A percentile compares a stretch with the other conserved stretches of the same genome.
These are phyloP conservation scores for Bombylius discolor DNA, from an alignment of 2,888 invertebrate species.

Conservation along the genomic window DNA sequence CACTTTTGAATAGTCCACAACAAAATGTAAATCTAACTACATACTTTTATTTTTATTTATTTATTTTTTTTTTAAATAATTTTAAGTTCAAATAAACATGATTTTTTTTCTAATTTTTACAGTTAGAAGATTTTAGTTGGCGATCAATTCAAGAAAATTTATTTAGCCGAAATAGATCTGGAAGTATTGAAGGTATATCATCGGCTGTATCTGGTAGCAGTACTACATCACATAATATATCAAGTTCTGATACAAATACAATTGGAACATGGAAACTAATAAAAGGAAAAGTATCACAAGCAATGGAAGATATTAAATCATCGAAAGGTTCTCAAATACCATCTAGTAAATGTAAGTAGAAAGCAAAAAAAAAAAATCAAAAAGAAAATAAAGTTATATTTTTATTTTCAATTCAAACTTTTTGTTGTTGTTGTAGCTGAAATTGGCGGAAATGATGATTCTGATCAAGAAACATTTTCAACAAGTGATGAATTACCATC, in stretches of 20 bases:
- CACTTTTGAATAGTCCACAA: constrained; percentile 10
- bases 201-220: constrained; percentile 23
- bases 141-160: constrained; percentile 11
- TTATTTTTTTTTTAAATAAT: neutral
- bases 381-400: too few species aligned
- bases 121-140: constrained; percentile 14
- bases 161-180: constrained; percentile 24
- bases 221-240: constrained; percentile 21
- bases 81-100: too few species aligned
- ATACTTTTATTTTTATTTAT: neutral
- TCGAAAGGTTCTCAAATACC: constrained; percentile 21
- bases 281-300: constrained; percentile 35
- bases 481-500: constrained; percentile 25
- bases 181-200: constrained; percentile 30
- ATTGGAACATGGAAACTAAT: constrained; percentile 35
- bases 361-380: neutral
- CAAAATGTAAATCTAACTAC: constrained; percentile 4
- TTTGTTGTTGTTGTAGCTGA: neutral
- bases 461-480: constrained; percentile 29
- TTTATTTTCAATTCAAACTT: too few species aligned
- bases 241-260: constrained; percentile 23
- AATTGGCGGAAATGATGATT: constrained; percentile 24
- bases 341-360: constrained; percentile 8
- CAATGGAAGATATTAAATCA: constrained; percentile 35
- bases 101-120: neutral